These are phyloP conservation scores for Scrobipalpa costella DNA, from an alignment of 2,888 invertebrate genomes.

Conservation along the genomic window DNA sequence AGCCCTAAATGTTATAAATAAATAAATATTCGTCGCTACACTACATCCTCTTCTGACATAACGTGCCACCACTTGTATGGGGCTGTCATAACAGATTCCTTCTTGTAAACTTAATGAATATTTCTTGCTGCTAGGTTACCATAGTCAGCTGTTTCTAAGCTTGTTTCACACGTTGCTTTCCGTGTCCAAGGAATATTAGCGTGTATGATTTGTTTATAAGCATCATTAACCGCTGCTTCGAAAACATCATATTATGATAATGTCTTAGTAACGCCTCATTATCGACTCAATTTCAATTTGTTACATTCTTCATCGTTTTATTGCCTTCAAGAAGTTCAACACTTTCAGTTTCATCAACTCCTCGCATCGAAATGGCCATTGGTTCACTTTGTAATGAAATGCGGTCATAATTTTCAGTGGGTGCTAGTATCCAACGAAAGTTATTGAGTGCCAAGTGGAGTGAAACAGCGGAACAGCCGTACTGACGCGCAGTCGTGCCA, in stretches of 20 bases:
- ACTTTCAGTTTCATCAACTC: slow-evolving; percentile 9
- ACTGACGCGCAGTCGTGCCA: slow-evolving; percentile 58
- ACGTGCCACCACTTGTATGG: slow-evolving; percentile 68
- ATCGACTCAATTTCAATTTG: slow-evolving; percentile 5
- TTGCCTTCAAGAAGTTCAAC: slow-evolving; percentile 4
- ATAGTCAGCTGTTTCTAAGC: background rate
- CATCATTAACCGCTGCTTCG: slow-evolving; percentile 26
- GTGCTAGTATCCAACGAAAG: slow-evolving; percentile 49
- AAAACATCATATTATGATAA: slow-evolving; percentile 12
- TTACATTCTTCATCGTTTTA: background rate
- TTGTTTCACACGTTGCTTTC: slow-evolving; percentile 17
- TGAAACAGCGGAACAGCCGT: slow-evolving; percentile 72
- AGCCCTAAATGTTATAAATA: slow-evolving; percentile 77
- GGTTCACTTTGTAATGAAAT: slow-evolving; percentile 17
- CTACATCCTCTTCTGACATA: slow-evolving; percentile 68
- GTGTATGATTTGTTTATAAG: slow-evolving; percentile 27
- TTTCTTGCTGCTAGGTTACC: slow-evolving; percentile 28
- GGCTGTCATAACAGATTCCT: slow-evolving; percentile 76
- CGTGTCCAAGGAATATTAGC: slow-evolving; percentile 26
- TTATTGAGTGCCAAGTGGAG: slow-evolving; percentile 75
- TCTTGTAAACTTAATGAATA: slow-evolving; percentile 59
- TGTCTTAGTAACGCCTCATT: slow-evolving; percentile 1
- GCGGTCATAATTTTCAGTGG: slow-evolving; percentile 21
- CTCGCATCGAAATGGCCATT: background rate
- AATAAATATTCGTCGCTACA: slow-evolving; percentile 72